These are phyloP conservation scores for Ornithoptera alexandrae DNA, from an alignment of 2,888 invertebrate species.

Conservation along the genomic window DNA sequence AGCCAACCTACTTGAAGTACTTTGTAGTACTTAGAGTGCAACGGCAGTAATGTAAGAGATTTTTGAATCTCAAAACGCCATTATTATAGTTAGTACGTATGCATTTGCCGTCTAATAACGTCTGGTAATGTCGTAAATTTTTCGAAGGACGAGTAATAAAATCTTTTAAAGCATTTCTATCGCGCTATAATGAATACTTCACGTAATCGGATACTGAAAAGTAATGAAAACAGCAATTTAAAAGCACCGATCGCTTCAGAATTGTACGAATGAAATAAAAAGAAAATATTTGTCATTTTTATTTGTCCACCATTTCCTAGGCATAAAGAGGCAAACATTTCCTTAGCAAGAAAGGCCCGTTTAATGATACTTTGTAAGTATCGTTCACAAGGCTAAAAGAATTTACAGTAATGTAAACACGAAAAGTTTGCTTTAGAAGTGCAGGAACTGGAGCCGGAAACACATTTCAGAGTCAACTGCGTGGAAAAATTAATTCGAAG, in stretches of 20 bases:
- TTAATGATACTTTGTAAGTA: conserved; percentile 65
- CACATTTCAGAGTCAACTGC: conserved; percentile 76
- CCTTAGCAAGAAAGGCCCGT: conserved; percentile 52
- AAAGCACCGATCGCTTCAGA: background rate
- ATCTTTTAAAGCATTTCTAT: background rate
- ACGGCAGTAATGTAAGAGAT: too few species aligned
- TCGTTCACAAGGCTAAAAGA: conserved; percentile 67
- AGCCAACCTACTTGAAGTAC: too few species aligned
- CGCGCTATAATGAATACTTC: background rate
- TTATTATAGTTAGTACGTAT: too few species aligned
- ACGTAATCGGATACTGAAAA: conserved; percentile 5
- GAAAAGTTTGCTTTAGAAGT: conserved; percentile 76
- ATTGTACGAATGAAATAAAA: background rate
- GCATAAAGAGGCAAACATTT: conserved; percentile 42
- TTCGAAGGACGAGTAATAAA: background rate
- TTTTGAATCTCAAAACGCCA: too few species aligned
- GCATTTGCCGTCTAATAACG: too few species aligned
- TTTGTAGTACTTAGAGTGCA: too few species aligned
- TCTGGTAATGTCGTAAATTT: background rate
- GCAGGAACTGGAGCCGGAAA: conserved; percentile 70
- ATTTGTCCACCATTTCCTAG: conserved; percentile 22
- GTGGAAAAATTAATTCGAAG: conserved; percentile 76
- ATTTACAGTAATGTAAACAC: conserved; percentile 76
- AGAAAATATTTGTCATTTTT: conserved; percentile 15
- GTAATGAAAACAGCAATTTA: conserved; percentile 4